Evolutionary conservation across 2,113 vertebrate genomes (phyloP).

Genomic region (Melanerpes formicivorus): DNA sequence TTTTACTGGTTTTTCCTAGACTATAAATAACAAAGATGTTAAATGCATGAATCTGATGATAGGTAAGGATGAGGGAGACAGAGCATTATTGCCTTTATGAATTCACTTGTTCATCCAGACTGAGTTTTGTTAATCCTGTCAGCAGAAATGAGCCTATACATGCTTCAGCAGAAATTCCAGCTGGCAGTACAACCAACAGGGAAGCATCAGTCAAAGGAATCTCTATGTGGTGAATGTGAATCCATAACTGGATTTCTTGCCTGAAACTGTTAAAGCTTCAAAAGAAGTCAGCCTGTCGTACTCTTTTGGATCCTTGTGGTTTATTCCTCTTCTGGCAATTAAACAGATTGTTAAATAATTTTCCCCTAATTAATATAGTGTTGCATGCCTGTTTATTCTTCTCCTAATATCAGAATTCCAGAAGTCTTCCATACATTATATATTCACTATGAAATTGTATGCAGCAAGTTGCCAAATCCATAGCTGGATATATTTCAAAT

Average conservation of each 20-base stretch:
- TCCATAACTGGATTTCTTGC: neutral
- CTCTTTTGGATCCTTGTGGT: neutral
- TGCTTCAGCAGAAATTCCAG: neutral
- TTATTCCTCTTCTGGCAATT: neutral
- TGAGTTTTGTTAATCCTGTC: slow-evolving; percentile 33
- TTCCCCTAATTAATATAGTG: neutral
- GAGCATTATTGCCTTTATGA: neutral
- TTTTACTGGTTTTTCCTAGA: neutral
- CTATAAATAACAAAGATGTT: neutral
- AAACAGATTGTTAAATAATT: neutral
- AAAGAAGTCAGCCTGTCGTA: neutral
- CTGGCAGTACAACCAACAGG: neutral
- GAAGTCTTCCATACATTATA: neutral
- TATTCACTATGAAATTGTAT: neutral
- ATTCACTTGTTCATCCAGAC: neutral
- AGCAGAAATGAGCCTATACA: neutral
- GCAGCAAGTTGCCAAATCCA: neutral
- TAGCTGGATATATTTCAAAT: neutral
- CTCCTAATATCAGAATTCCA: neutral
- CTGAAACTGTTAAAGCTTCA: neutral
- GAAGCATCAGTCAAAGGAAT: neutral
- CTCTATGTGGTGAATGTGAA: neutral
- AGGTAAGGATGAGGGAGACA: neutral
- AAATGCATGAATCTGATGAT: neutral
- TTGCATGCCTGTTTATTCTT: too few relatives aligned